Evolutionary conservation across 2,888 invertebrate genomes (phyloP).

Genomic region (Dione vanillae): DNA sequence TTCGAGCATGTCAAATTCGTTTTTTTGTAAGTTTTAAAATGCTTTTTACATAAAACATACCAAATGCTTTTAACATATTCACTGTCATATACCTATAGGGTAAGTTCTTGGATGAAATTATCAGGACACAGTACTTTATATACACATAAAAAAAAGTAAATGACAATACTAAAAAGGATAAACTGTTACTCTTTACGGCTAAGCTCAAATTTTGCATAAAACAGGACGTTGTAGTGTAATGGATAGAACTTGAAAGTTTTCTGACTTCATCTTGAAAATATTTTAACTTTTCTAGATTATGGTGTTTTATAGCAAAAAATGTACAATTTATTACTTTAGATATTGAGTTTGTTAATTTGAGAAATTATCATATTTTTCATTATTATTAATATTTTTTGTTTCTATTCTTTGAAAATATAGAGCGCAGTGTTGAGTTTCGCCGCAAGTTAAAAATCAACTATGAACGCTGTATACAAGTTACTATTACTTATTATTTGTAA

Average conservation of each 20-base stretch:
- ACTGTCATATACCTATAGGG: too few relatives aligned
- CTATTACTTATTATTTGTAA: too few relatives aligned
- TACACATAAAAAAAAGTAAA: not conserved
- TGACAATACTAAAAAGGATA: constrained; percentile 3
- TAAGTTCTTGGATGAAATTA: not conserved
- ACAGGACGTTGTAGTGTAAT: not conserved
- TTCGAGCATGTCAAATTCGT: too few relatives aligned
- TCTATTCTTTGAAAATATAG: too few relatives aligned
- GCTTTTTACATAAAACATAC: too few relatives aligned
- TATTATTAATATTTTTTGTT: too few relatives aligned
- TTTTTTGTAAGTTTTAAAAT: too few relatives aligned
- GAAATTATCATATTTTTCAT: too few relatives aligned
- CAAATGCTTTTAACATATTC: too few relatives aligned
- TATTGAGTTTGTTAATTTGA: not conserved
- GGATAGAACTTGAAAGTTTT: not conserved
- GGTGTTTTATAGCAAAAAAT: not conserved
- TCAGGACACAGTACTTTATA: not conserved
- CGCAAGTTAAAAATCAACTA: too few relatives aligned
- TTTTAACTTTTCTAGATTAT: not conserved
- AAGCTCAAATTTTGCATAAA: not conserved
- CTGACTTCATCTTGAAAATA: not conserved
- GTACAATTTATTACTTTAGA: not conserved
- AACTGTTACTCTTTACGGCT: not conserved
- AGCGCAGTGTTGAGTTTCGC: too few relatives aligned
- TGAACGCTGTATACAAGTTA: too few relatives aligned